Evolutionary conservation across 1,140 invertebrate species (phyloP).

Genomic region (Hestina assimilis): DNA sequence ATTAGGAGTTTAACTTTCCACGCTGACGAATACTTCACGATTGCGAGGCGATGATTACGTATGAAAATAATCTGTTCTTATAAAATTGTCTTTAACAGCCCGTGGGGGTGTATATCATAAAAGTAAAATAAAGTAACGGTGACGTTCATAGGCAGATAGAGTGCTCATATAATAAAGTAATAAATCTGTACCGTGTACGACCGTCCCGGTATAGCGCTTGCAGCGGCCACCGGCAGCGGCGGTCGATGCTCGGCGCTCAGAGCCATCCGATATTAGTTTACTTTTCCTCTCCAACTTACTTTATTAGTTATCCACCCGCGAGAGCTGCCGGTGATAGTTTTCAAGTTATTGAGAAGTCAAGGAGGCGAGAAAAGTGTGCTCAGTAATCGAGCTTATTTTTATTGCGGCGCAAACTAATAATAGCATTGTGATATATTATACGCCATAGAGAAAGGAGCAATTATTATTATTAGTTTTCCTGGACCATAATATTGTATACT

Average conservation of each 20-base stretch:
- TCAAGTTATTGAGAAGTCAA: conserved; percentile 69
- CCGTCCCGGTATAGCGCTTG: conserved; percentile 37
- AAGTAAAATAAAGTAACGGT: conserved; percentile 48
- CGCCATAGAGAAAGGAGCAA: too few species aligned
- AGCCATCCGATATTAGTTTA: conserved; percentile 76
- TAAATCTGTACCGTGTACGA: conserved; percentile 69
- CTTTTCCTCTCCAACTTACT: conserved; percentile 76
- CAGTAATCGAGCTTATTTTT: conserved; percentile 36
- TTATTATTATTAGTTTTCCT: too few species aligned
- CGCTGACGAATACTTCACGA: too few species aligned
- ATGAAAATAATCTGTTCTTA: background rate
- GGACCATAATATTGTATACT: too few species aligned
- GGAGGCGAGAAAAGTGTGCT: conserved; percentile 33
- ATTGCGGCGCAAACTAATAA: conserved; percentile 18
- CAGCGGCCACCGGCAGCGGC: conserved; percentile 42
- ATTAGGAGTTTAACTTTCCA: too few species aligned
- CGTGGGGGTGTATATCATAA: conserved; percentile 43
- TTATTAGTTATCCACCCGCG: conserved; percentile 72
- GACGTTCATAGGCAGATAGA: conserved; percentile 60
- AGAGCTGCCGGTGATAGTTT: conserved; percentile 67
- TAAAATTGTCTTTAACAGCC: conserved; percentile 29
- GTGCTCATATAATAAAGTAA: conserved; percentile 73
- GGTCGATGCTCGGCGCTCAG: conserved; percentile 42
- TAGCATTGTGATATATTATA: background rate
- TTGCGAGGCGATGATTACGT: too few species aligned